Conservation (phyloP, 1,140 invertebrate species). For the Metopolophium dirhodum region DNA sequence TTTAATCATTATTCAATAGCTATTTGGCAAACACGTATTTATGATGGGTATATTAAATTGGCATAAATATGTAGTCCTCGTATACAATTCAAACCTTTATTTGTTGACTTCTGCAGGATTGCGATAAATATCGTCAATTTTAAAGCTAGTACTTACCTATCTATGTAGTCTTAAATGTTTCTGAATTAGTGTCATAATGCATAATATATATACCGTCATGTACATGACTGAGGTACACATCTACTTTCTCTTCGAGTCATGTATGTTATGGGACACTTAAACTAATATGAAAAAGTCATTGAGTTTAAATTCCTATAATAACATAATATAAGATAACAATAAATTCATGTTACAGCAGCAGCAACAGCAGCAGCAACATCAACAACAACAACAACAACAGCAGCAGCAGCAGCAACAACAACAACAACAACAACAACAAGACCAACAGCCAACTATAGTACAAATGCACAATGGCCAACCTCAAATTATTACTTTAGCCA, state of each 20-base stretch:
- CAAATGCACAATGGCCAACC: slow-evolving; percentile 59
- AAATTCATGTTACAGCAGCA: not conserved
- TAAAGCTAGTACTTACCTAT: not conserved
- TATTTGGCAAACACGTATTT: not conserved
- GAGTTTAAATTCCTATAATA: not conserved
- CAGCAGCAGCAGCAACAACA: not conserved
- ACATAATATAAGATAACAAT: not conserved
- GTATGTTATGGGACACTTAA: not conserved
- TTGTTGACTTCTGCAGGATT: not conserved
- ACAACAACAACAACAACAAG: slow-evolving; percentile 18
- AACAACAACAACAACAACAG: not conserved
- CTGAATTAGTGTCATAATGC: not conserved
- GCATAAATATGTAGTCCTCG: not conserved
- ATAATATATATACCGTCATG: not conserved
- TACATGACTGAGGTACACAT: not conserved
- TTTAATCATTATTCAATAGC: not conserved
- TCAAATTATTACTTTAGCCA: slow-evolving; percentile 68
- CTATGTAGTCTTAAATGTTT: not conserved
- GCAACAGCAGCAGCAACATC: not conserved
- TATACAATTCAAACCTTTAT: not conserved
- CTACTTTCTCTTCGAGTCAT: not conserved
- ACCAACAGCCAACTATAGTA: slow-evolving; percentile 35
- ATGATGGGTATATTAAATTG: not conserved
- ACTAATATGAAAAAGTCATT: not conserved
- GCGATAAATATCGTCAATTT: not conserved